Evolutionary conservation across 2,888 invertebrate genomes (phyloP).

Genomic region (Volucella zonaria): DNA sequence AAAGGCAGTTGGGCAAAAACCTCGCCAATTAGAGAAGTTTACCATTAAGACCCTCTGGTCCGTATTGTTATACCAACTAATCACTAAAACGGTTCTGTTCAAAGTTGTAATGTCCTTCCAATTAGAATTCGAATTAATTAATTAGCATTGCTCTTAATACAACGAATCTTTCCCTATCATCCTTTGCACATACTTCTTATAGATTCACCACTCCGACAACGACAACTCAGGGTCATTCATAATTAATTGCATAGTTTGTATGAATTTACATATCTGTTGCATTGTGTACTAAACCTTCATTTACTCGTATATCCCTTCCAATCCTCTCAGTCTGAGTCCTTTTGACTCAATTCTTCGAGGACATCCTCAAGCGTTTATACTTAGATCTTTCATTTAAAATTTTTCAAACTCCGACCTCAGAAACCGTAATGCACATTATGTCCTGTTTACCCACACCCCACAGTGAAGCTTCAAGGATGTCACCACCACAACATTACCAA

Average conservation of each 20-base stretch:
- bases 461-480: slow-evolving; percentile 44
- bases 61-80: no score
- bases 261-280: slow-evolving; percentile 51
- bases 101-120: no score
- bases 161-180: no score
- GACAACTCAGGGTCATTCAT: slow-evolving; percentile 46
- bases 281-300: slow-evolving; percentile 33
- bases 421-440: slow-evolving; percentile 36
- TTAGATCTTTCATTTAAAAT: slow-evolving; percentile 9
- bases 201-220: neutral
- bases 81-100: no score
- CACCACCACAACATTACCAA: slow-evolving; percentile 10
- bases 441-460: slow-evolving; percentile 19
- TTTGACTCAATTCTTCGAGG: slow-evolving; percentile 59
- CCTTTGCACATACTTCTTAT: no score
- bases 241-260: slow-evolving; percentile 47
- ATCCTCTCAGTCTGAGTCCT: slow-evolving; percentile 8
- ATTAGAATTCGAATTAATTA: no score
- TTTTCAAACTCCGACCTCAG: slow-evolving; percentile 11
- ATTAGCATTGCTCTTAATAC: no score
- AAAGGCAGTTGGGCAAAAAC: no score
- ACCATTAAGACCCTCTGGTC: no score
- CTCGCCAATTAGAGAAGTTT: no score
- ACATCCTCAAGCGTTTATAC: slow-evolving; percentile 52
- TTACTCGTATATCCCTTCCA: slow-evolving; percentile 23